These are phyloP conservation scores for Anticlea derivata DNA, from an alignment of 2,888 invertebrate species.

Conservation along the genomic window DNA sequence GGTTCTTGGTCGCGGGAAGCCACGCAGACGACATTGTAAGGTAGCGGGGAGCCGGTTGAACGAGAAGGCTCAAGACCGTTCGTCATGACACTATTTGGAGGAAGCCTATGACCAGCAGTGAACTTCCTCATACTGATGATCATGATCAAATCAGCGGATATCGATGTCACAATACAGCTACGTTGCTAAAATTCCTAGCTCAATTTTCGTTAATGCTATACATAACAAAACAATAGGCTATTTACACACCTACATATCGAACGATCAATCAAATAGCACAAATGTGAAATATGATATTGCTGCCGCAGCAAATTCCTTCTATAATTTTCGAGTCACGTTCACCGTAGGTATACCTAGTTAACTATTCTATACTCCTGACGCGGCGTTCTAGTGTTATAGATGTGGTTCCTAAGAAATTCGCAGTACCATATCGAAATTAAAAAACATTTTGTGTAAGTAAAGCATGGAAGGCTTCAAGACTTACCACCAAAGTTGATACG, in stretches of 20 bases:
- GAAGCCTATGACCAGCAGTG: no score
- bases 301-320: constrained; percentile 31
- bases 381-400: constrained; percentile 30
- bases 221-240: constrained; percentile 52
- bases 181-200: constrained; percentile 45
- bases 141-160: constrained; percentile 48
- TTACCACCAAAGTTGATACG: not conserved
- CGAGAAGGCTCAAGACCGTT: no score
- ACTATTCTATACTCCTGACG: constrained; percentile 34
- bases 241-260: constrained; percentile 46
- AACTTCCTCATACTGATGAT: no score
- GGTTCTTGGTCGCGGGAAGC: no score
- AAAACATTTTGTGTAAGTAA: not conserved
- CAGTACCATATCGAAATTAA: not conserved
- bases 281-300: constrained; percentile 46
- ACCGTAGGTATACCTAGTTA: constrained; percentile 15
- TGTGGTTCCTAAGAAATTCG: constrained; percentile 15
- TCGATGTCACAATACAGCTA: constrained; percentile 55
- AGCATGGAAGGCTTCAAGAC: constrained; percentile 6
- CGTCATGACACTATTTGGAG: no score
- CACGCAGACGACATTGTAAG: no score
- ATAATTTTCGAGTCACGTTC: constrained; percentile 42
- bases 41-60: no score
- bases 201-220: constrained; percentile 50
- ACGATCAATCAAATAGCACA: constrained; percentile 46